These are phyloP conservation scores for Anser brachyrhynchus DNA, from an alignment of 2,113 vertebrate genomes.

Conservation along the genomic window DNA sequence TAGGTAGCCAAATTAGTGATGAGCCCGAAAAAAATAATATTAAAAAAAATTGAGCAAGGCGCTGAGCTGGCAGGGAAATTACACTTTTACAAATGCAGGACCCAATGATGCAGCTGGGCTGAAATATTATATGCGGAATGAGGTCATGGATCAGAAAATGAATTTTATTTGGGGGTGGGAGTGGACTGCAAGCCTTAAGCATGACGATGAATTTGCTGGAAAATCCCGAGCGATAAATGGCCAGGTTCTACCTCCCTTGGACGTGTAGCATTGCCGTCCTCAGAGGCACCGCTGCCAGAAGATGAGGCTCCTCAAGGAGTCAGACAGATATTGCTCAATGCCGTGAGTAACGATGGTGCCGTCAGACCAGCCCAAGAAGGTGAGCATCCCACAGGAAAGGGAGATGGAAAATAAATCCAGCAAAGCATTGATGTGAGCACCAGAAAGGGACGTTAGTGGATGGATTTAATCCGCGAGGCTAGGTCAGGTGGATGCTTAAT, in stretches of 20 bases:
- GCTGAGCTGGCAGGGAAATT: constrained; percentile 48
- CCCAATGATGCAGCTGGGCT: constrained; percentile 44
- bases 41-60: background rate
- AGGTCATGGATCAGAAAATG: constrained; percentile 63
- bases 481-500: constrained; percentile 7
- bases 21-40: background rate
- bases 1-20: constrained; percentile 56
- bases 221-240: background rate
- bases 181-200: constrained; percentile 1
- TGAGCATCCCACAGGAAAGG: background rate
- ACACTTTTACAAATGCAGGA: background rate
- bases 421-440: background rate
- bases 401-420: background rate
- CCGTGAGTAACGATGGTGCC: background rate
- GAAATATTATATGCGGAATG: constrained; percentile 40
- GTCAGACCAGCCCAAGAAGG: background rate
- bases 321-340: background rate
- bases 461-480: background rate
- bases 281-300: background rate
- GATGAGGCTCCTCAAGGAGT: background rate
- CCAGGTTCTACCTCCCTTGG: background rate
- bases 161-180: constrained; percentile 61
- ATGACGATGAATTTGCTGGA: constrained; percentile 17
- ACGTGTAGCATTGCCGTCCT: background rate
- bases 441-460: background rate